Evolutionary conservation across 2,797 vertebrate genomes (phyloP).

Genomic region (Pelochelys cantorii): DNA sequence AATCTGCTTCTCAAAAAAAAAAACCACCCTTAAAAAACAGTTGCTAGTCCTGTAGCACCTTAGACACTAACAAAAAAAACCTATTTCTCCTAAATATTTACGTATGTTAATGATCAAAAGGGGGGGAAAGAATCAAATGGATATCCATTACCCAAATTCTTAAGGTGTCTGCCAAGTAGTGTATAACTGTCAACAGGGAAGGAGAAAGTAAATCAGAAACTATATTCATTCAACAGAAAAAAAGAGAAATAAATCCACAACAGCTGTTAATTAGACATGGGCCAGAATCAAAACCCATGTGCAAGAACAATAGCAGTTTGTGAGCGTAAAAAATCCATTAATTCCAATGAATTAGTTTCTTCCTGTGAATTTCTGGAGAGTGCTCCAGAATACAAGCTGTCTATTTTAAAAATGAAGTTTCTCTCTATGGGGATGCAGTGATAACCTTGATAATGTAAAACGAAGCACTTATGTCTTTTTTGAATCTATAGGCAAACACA

Average conservation of each 20-base stretch:
- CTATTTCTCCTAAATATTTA: neutral
- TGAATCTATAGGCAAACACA: neutral
- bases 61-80: neutral
- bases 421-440: neutral
- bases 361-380: neutral
- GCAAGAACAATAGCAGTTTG: constrained; percentile 5
- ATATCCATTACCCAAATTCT: neutral
- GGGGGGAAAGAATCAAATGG: neutral
- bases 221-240: neutral
- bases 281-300: neutral
- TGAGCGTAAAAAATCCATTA: neutral
- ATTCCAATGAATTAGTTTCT: constrained; percentile 5
- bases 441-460: constrained; percentile 1
- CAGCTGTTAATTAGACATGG: neutral
- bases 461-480: neutral
- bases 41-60: too few species aligned
- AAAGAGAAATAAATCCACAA: constrained; percentile 3
- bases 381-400: neutral
- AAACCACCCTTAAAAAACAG: too few species aligned
- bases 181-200: neutral
- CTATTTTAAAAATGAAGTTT: neutral
- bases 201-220: constrained; percentile 12
- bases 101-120: neutral
- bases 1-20: neutral
- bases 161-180: neutral